Evolutionary conservation across 2,888 invertebrate genomes (phyloP).

Genomic region (Patella ulyssiponensis): DNA sequence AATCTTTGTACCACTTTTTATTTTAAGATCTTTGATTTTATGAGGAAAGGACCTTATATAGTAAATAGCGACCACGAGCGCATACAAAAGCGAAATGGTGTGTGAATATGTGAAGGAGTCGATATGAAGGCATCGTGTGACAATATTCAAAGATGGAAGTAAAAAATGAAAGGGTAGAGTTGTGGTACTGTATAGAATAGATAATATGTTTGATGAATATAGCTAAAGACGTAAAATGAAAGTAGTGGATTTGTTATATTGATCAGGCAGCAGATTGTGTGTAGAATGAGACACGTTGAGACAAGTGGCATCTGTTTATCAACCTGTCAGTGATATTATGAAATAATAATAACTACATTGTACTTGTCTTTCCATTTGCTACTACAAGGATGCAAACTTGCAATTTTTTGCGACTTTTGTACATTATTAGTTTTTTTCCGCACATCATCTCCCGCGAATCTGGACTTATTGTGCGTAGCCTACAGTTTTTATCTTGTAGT

Average conservation of each 20-base stretch:
- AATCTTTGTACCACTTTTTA: too few species aligned
- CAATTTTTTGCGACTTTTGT: slow-evolving; percentile 24
- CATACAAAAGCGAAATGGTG: neutral
- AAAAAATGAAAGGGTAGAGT: slow-evolving; percentile 15
- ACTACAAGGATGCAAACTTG: slow-evolving; percentile 43
- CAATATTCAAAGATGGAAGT: slow-evolving; percentile 11
- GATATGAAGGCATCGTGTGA: neutral
- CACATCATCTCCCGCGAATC: too few species aligned
- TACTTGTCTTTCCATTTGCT: slow-evolving; percentile 43
- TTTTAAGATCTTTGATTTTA: too few species aligned
- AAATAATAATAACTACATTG: slow-evolving; percentile 16
- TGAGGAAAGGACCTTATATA: too few species aligned
- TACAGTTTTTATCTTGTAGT: too few species aligned
- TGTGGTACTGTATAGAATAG: neutral
- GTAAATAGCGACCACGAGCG: too few species aligned
- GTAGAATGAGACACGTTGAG: neutral
- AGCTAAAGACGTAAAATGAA: neutral
- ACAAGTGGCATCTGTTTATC: too few species aligned
- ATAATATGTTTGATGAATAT: neutral
- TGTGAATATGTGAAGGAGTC: too few species aligned
- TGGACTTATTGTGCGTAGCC: too few species aligned
- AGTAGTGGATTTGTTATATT: slow-evolving; percentile 1
- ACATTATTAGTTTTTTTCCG: neutral
- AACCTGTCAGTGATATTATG: slow-evolving; percentile 22
- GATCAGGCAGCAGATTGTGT: neutral